Conservation (phyloP, 2,888 invertebrate genomes). For the Orthonevra nobilis region DNA sequence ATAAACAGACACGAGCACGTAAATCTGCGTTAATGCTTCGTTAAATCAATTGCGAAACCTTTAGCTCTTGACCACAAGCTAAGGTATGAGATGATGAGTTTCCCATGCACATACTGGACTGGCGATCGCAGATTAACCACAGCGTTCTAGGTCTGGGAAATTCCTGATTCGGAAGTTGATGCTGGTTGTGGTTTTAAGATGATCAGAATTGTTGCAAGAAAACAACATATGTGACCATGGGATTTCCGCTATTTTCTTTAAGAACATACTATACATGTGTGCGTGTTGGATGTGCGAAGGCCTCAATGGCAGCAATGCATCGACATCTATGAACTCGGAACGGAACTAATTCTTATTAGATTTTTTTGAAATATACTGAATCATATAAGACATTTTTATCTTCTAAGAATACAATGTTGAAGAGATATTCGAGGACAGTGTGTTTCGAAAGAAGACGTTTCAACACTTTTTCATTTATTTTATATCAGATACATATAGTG, state of each 20-base stretch:
- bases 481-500: no score
- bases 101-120: constrained; percentile 50
- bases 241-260: constrained; percentile 28
- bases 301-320: neutral
- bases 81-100: constrained; percentile 16
- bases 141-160: constrained; percentile 47
- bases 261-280: neutral
- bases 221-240: constrained; percentile 35
- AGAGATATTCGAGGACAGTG: no score
- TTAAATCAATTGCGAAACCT: constrained; percentile 2
- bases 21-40: neutral
- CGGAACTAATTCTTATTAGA: neutral
- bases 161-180: constrained; percentile 58
- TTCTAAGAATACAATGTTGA: no score
- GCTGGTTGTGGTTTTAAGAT: constrained; percentile 46
- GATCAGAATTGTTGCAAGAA: constrained; percentile 59
- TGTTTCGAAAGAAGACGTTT: no score
- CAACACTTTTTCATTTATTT: no score
- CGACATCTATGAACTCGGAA: constrained; percentile 38
- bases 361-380: neutral
- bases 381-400: constrained; percentile 10
- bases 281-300: neutral
- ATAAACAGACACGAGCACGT: neutral
- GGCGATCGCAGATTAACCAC: constrained; percentile 56
- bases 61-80: constrained; percentile 2